phyloP scores from a whole-genome alignment of 2,113 vertebrate species.

The Myiozetetes cayanensis region DNA sequence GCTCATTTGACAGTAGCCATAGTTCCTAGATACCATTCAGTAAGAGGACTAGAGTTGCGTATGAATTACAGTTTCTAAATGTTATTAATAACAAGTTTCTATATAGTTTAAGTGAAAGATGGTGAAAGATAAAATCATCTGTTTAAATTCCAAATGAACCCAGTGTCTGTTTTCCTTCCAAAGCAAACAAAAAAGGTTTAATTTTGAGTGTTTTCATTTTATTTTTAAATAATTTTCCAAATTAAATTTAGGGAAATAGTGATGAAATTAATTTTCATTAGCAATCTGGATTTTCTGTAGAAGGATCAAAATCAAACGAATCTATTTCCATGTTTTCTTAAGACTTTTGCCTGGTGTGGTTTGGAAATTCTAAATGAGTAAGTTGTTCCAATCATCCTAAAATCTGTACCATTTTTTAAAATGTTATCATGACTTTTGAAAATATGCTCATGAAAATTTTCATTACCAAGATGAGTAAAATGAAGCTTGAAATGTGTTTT shows the following conservation, averaged over 20 bases:
- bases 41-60: background rate
- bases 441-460: background rate
- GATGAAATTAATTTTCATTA: background rate
- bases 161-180: background rate
- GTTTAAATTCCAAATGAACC: background rate
- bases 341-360: background rate
- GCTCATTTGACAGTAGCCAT: rapidly evolving
- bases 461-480: background rate
- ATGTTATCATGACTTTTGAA: background rate
- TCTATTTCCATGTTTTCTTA: background rate
- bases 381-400: background rate
- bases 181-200: background rate
- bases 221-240: background rate
- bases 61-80: background rate
- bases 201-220: background rate
- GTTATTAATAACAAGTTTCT: background rate
- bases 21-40: background rate
- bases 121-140: background rate
- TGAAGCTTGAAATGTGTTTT: background rate
- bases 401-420: background rate
- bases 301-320: background rate
- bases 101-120: background rate
- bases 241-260: background rate
- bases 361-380: background rate
- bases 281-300: background rate